Evolutionary conservation across 2,113 vertebrate genomes (phyloP).

Genomic region (Pygathrix nemaeus): DNA sequence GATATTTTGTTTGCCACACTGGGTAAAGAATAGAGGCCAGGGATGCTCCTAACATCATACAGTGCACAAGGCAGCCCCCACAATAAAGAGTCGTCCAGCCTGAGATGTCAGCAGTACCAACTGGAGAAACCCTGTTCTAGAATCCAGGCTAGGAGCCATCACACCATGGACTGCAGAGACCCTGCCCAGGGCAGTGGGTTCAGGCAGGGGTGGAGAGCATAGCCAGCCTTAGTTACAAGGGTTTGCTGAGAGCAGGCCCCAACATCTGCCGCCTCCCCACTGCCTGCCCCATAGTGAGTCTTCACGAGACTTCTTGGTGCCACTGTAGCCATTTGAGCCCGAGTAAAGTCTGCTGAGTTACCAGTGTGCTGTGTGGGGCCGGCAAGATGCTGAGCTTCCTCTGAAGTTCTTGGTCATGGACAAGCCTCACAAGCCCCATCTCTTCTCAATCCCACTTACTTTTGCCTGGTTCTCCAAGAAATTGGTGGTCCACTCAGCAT

Average conservation of each 20-base stretch:
- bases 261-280: neutral
- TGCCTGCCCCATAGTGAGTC: neutral
- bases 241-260: neutral
- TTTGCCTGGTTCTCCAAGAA: neutral
- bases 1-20: neutral
- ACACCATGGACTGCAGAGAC: neutral
- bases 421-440: neutral
- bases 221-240: neutral
- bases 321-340: neutral
- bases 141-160: neutral
- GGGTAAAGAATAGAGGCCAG: neutral
- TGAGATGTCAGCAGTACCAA: neutral
- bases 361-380: neutral
- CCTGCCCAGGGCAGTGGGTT: neutral
- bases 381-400: neutral
- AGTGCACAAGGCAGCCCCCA: fast-evolving
- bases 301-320: neutral
- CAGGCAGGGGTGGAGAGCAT: neutral
- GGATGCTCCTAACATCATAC: neutral
- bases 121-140: neutral
- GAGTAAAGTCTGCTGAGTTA: neutral
- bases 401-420: neutral
- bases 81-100: neutral
- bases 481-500: too few relatives aligned
- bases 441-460: neutral